Evolutionary conservation across 2,797 vertebrate genomes (phyloP).

Genomic region (Taeniopygia guttata): DNA sequence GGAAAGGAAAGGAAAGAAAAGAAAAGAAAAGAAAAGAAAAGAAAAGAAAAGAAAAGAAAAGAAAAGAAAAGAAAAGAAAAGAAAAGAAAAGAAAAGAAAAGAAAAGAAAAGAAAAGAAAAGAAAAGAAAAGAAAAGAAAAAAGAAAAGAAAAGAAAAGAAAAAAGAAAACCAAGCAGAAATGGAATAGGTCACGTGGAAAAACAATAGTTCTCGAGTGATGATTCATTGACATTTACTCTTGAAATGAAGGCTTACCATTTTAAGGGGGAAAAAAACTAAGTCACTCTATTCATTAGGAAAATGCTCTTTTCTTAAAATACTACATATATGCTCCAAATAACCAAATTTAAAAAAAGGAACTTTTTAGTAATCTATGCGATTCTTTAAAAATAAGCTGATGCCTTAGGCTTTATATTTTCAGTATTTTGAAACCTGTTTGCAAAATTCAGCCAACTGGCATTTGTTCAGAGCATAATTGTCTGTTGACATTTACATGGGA

Average conservation of each 20-base stretch:
- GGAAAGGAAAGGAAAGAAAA: neutral
- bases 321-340: neutral
- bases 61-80: no score
- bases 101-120: accelerated
- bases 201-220: neutral
- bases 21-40: neutral
- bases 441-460: neutral
- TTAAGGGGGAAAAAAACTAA: neutral
- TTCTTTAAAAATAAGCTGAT: neutral
- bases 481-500: neutral
- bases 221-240: neutral
- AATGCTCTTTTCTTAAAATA: neutral
- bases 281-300: neutral
- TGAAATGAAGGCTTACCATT: neutral
- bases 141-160: no score
- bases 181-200: neutral
- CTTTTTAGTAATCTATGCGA: neutral
- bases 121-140: neutral
- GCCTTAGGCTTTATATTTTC: neutral
- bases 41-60: accelerated
- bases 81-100: neutral
- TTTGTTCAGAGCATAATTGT: constrained; percentile 1
- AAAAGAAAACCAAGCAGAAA: neutral
- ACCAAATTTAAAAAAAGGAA: accelerated
- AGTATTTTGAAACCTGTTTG: constrained; percentile 32